Percentiles rank a stretch among this genome's conserved stretches.
phyloP scores from a whole-genome alignment of 1,140 invertebrate genomes.

The Babylonia areolata region DNA sequence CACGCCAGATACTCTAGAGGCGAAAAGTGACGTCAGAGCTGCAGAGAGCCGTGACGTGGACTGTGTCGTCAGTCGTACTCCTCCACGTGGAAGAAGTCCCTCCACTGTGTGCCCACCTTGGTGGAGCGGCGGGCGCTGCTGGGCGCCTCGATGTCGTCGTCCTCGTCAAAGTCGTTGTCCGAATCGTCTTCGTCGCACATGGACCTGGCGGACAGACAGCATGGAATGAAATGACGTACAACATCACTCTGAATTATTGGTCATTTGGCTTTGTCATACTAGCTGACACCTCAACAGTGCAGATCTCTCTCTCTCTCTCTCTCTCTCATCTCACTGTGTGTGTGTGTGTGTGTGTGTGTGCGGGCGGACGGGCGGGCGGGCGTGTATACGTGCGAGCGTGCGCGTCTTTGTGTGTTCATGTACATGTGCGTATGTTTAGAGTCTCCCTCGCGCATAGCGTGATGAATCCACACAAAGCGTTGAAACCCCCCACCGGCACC shows the following conservation, averaged over 20 bases:
- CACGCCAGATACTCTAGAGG: neutral
- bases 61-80: conserved; percentile 38
- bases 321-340: neutral
- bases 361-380: neutral
- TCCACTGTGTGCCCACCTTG: conserved; percentile 30
- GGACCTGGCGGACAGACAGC: too few species aligned
- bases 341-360: conserved; percentile 2
- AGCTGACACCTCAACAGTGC: neutral
- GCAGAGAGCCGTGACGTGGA: neutral
- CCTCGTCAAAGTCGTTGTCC: conserved; percentile 29
- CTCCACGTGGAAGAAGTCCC: conserved; percentile 38
- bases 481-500: too few species aligned
- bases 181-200: conserved; percentile 26
- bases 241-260: too few species aligned
- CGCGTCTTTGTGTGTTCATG: neutral
- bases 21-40: neutral
- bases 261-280: neutral
- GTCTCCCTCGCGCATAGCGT: too few species aligned
- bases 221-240: too few species aligned
- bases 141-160: neutral
- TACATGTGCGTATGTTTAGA: neutral
- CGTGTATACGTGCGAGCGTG: conserved; percentile 12
- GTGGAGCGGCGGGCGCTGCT: neutral
- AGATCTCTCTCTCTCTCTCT: neutral
- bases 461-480: too few species aligned